Evolutionary conservation across 2,888 invertebrate genomes (phyloP).

Genomic region (Mythimna ferrago): DNA sequence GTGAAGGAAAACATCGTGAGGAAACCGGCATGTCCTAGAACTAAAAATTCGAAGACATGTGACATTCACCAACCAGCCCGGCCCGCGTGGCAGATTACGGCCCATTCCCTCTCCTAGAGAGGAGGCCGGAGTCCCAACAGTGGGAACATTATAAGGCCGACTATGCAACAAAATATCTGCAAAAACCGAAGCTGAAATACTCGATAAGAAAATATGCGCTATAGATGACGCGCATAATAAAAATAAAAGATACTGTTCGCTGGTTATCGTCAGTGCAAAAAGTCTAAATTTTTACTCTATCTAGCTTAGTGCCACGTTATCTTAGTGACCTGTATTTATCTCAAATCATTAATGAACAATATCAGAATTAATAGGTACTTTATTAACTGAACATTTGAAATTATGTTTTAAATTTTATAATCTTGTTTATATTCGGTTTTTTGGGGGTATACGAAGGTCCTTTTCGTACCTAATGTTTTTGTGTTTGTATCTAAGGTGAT

Average conservation of each 20-base stretch:
- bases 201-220: conserved; percentile 54
- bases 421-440: conserved; percentile 37
- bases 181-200: not conserved
- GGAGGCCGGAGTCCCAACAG: no score
- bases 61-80: no score
- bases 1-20: no score
- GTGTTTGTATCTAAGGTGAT: not conserved
- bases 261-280: conserved; percentile 64
- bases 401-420: conserved; percentile 41
- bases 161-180: not conserved
- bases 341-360: conserved; percentile 55
- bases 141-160: no score
- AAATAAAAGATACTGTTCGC: conserved; percentile 46
- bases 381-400: conserved; percentile 46
- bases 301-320: conserved; percentile 65
- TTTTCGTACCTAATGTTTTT: conserved; percentile 22
- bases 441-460: conserved; percentile 45
- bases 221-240: conserved; percentile 61
- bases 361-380: conserved; percentile 44
- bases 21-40: no score
- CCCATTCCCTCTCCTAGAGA: no score
- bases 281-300: conserved; percentile 80
- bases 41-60: no score
- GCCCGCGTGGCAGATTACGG: no score
- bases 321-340: conserved; percentile 67